phyloP scores from a whole-genome alignment of 2,888 invertebrate genomes.

The Philaethria dido region DNA sequence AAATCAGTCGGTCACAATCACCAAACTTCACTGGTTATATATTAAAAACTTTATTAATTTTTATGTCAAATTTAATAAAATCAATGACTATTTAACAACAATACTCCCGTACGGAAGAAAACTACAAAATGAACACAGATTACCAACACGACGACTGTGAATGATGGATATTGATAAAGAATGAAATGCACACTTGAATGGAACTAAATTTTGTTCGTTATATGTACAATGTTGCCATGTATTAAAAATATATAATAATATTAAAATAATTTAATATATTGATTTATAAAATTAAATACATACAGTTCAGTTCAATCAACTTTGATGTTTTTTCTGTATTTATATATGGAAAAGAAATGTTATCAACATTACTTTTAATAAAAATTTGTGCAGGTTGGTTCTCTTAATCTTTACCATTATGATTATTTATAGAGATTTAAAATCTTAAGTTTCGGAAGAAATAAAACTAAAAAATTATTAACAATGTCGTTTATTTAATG shows the following conservation, averaged over 20 bases:
- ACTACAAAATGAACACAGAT: constrained; percentile 23
- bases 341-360: no score
- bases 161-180: constrained; percentile 17
- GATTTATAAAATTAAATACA: no score
- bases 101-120: constrained; percentile 16
- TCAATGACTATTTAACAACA: constrained; percentile 20
- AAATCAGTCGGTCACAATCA: background rate
- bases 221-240: background rate
- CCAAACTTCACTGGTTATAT: background rate
- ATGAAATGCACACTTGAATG: constrained; percentile 15
- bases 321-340: no score
- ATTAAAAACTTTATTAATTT: background rate
- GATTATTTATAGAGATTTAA: background rate
- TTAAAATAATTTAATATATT: no score
- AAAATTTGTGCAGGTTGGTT: background rate
- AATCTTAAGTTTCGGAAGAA: background rate
- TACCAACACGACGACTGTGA: constrained; percentile 1
- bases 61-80: background rate
- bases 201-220: constrained; percentile 2
- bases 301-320: no score
- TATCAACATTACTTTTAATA: background rate
- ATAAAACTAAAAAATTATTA: constrained; percentile 7
- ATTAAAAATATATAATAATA: background rate
- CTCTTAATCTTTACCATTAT: no score
- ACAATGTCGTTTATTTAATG: constrained; percentile 45